A percentile compares a stretch with the other conserved stretches of the same genome.
These are phyloP conservation scores for Noctua janthe DNA, from an alignment of 2,888 invertebrate genomes.

Conservation along the genomic window DNA sequence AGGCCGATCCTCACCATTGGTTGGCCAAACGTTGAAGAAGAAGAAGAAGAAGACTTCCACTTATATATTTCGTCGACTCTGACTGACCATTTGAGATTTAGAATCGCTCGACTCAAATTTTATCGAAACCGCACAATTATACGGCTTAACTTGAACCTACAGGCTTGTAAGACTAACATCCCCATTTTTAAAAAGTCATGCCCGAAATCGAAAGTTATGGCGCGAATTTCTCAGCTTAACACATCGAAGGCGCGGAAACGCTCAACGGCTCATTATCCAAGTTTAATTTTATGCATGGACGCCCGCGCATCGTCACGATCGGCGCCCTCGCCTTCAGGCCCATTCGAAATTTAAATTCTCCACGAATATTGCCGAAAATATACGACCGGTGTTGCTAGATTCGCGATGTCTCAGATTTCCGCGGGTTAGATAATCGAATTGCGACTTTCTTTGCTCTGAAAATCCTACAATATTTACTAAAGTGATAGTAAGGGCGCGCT, in stretches of 20 bases:
- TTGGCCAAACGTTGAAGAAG: no score
- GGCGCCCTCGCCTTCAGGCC: slow-evolving; percentile 71
- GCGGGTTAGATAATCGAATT: background rate
- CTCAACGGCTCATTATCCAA: slow-evolving; percentile 86
- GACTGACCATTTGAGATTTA: background rate
- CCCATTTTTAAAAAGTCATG: slow-evolving; percentile 53
- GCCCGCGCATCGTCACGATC: slow-evolving; percentile 81
- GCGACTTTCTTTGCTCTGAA: background rate
- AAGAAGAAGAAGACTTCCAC: background rate
- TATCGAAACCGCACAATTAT: background rate
- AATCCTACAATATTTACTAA: background rate
- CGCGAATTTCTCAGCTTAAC: slow-evolving; percentile 82
- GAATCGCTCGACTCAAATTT: no score
- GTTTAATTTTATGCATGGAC: slow-evolving; percentile 90
- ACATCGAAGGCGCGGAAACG: slow-evolving; percentile 75
- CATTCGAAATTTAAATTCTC: slow-evolving; percentile 77
- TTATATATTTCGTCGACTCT: background rate
- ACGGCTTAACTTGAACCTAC: background rate
- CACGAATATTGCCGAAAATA: slow-evolving; percentile 74
- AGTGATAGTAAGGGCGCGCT: background rate
- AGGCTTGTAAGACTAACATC: slow-evolving; percentile 12
- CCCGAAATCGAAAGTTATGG: slow-evolving; percentile 72
- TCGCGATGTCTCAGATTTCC: slow-evolving; percentile 15
- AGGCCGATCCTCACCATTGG: no score
- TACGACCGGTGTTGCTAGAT: slow-evolving; percentile 59